Evolutionary conservation across 2,888 invertebrate species (phyloP).

Genomic region (Gortyna flavago): DNA sequence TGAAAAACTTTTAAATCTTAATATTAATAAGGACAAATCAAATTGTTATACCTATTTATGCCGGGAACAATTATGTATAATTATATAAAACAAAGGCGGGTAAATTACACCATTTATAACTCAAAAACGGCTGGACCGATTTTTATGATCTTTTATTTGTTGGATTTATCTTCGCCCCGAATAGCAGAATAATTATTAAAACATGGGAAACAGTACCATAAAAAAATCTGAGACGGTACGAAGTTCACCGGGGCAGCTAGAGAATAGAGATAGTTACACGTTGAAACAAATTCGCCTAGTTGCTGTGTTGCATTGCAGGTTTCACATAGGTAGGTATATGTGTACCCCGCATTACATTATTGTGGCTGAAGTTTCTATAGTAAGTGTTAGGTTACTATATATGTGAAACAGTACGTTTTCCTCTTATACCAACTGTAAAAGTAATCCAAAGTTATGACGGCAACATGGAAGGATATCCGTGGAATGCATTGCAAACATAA

Average conservation of each 20-base stretch:
- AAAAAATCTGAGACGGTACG: too few species aligned
- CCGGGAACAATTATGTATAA: too few species aligned
- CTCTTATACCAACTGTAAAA: slow-evolving; percentile 12
- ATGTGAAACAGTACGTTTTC: slow-evolving; percentile 26
- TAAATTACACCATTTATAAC: too few species aligned
- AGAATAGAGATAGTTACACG: not conserved
- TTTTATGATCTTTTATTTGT: too few species aligned
- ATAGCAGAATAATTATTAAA: too few species aligned
- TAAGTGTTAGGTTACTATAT: not conserved
- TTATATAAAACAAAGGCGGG: too few species aligned
- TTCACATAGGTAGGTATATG: not conserved
- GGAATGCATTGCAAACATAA: slow-evolving; percentile 53
- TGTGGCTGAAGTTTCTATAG: not conserved
- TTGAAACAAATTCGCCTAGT: not conserved
- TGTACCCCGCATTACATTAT: not conserved
- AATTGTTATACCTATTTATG: not conserved
- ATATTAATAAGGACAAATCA: not conserved
- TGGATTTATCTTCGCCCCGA: too few species aligned
- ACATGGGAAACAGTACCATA: too few species aligned
- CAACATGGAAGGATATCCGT: slow-evolving; percentile 38
- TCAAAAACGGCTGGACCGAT: too few species aligned
- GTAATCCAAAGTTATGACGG: slow-evolving; percentile 48
- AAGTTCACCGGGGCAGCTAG: too few species aligned
- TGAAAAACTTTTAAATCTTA: too few species aligned
- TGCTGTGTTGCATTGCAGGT: not conserved